phyloP scores from a whole-genome alignment of 2,113 vertebrate genomes.

The Ceratotherium simum region DNA sequence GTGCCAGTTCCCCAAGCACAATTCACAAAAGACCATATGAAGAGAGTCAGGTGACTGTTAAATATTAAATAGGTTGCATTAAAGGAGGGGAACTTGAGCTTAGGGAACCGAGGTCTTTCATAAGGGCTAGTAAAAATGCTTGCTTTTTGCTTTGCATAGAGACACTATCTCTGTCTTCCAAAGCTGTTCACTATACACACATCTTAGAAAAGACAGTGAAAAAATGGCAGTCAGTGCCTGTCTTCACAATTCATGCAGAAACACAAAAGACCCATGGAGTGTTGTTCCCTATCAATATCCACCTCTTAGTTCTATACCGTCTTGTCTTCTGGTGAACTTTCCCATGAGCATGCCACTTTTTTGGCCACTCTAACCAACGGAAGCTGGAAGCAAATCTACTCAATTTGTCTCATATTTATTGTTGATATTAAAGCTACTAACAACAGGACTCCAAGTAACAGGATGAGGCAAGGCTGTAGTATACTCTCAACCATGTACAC shows the following conservation, averaged over 20 bases:
- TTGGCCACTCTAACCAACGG: not conserved
- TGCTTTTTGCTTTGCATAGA: not conserved
- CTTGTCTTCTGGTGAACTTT: not conserved
- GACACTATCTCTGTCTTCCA: not conserved
- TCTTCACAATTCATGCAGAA: not conserved
- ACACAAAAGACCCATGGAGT: not conserved
- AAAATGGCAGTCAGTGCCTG: not conserved
- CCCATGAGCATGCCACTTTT: not conserved
- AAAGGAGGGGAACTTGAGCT: not conserved
- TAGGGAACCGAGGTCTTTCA: not conserved
- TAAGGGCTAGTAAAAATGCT: not conserved
- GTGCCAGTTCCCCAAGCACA: not conserved
- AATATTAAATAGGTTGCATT: not conserved
- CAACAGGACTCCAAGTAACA: not conserved
- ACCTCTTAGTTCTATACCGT: not conserved
- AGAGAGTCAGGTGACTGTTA: not conserved
- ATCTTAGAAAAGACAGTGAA: not conserved
- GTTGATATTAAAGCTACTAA: not conserved
- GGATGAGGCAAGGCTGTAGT: not conserved
- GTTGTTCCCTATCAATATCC: not conserved
- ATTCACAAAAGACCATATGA: not conserved
- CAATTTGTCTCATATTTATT: not conserved
- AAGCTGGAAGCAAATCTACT: not conserved
- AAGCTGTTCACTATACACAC: not conserved
- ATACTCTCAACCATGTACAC: not conserved